phyloP scores from a whole-genome alignment of 2,113 vertebrate species.

The Indri indri region DNA sequence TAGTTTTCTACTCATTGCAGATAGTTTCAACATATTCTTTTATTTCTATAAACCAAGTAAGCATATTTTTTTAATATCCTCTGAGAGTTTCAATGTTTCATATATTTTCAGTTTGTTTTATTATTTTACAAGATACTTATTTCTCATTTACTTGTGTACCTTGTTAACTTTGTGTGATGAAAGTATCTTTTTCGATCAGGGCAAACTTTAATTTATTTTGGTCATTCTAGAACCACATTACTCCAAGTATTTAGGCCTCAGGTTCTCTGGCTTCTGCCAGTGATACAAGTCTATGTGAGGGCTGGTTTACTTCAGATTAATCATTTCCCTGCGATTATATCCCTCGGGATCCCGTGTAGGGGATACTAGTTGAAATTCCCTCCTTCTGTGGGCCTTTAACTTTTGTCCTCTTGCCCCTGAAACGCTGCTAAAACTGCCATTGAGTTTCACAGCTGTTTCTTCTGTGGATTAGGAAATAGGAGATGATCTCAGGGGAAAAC shows the following conservation, averaged over 20 bases:
- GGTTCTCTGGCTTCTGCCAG: not conserved
- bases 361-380: not conserved
- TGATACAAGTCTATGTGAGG: not conserved
- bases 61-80: not conserved
- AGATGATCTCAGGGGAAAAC: not conserved
- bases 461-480: not conserved
- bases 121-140: constrained; percentile 10
- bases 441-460: not conserved
- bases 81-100: not conserved
- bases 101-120: not conserved
- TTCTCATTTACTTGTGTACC: not conserved
- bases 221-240: not conserved
- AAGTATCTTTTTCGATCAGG: not conserved
- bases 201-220: not conserved
- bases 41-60: not conserved
- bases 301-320: not conserved
- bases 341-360: not conserved
- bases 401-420: not conserved
- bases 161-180: not conserved
- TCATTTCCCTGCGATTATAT: not conserved
- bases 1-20: not conserved
- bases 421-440: not conserved
- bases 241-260: not conserved
- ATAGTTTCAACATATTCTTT: not conserved
- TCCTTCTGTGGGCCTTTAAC: not conserved